Percentiles rank a stretch among this genome's conserved stretches.
These are phyloP conservation scores for Meloidogyne exigua DNA, from an alignment of 1,140 invertebrate genomes.

Conservation along the genomic window DNA sequence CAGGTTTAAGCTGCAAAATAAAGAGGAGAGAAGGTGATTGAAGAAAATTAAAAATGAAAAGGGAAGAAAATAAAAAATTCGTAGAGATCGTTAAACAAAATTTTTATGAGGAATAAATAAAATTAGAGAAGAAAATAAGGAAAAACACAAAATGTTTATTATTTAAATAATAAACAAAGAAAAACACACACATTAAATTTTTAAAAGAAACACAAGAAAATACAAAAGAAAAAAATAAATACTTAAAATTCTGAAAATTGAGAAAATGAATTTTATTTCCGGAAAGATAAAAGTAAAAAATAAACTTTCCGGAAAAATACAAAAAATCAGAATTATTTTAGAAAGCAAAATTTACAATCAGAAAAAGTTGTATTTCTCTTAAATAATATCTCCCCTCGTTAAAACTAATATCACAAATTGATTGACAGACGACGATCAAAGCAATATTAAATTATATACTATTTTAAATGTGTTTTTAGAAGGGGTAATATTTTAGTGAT, in stretches of 20 bases:
- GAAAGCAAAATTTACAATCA: background rate
- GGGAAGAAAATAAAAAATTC: background rate
- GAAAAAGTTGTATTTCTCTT: background rate
- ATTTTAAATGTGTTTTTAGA: background rate
- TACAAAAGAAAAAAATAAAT: no score
- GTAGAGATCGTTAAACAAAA: background rate
- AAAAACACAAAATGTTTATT: background rate
- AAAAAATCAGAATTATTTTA: background rate
- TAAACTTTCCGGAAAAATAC: no score
- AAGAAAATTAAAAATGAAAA: constrained; percentile 5
- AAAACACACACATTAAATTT: no score
- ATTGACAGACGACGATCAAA: background rate
- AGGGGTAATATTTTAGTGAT: background rate
- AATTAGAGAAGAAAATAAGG: background rate
- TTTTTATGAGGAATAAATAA: background rate
- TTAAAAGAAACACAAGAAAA: no score
- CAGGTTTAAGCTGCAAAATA: background rate
- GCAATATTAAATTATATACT: background rate
- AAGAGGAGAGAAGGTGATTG: background rate
- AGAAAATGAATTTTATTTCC: no score
- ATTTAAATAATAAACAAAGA: no score
- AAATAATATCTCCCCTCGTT: background rate
- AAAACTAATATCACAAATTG: background rate
- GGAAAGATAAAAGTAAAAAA: no score
- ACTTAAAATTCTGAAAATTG: no score